Base-by-base conservation (phyloP, 2,797 vertebrate species). In the Molossus molossus region DNA sequence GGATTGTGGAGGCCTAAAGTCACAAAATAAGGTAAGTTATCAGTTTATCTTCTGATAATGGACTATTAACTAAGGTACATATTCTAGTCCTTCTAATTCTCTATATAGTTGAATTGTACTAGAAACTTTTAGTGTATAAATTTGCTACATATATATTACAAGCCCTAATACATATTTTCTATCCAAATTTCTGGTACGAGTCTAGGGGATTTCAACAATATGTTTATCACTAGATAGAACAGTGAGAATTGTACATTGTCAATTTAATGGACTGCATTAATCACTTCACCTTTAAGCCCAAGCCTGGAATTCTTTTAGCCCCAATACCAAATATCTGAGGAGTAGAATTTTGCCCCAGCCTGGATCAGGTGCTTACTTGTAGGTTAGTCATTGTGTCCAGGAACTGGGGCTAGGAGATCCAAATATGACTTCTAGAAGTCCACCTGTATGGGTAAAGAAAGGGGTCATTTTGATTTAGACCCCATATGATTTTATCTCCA, bases 1-100 rank as follows among this genome's bases (percentile, higher is more conserved):
- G 94, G 97, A 97, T 57, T 93, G 97, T 87, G 97, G 97, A 96
- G 96, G 84, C 75, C 90, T 97, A 0, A 98, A 97, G 87, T 95
- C 97, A 70, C 97, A 96, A 95, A 97, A 94, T 72, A 97, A 92
- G 96, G 97, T 98, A 87, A 97, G 96, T 95, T 75, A 33, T 81
- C 20, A 57, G 13, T 95, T 96, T 65, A 77, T 95, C 21, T 75
- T 90, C 70, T 88, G 55, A 15, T 89, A 23, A 23, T 18, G 5
- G 33, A 33, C 55, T 95, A 17, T 50, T 50, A 69, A 40, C 15
- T 83, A 48, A 57, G 57, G 58, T 88, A 33, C 48, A 89, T 64
- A 29, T 96, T 94, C 25, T 9, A 73, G n/a, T 77, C 15, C 20
- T 73, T 73, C 13, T 69, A 55, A 60, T 76, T 89, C 73, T 86